Base-by-base conservation (phyloP, 1,140 invertebrate genomes). In the Heliconius hewitsoni region DNA sequence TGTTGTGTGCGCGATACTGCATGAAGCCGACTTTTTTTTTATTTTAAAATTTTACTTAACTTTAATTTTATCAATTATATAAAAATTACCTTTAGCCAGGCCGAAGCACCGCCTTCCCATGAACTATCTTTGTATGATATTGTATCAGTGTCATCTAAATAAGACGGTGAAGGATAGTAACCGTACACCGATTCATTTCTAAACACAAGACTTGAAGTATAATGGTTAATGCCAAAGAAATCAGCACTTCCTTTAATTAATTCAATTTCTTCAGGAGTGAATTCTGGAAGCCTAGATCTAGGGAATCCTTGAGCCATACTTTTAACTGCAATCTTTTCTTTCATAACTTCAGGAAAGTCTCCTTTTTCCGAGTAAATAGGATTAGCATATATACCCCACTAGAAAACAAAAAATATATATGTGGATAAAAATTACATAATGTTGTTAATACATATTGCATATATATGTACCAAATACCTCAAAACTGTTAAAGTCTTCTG, bases 141-240 rank as follows among this genome's bases (percentile, higher is more conserved):
- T 23, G 23, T n/a, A 13, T 66, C 23, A 27, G 23, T 30, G 57
- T 66, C 57, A 66, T 66, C 57, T 27, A 66, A 66, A 13, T 13
- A 66, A 11, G 57, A 66, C 13, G 57, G 57, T 11, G 57, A 66
- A 13, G 57, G n/a, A 27, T 66, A 4, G 23, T 27, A 66, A 1
- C 57, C 57, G 13, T 27, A 4, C 23, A 66, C 57, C 0, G 57
- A 66, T 66, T 66, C 57, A 27, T 66, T 66, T 30, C 57, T 80
- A 84, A 9, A 88, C 89, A 19, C 87, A 85, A 39, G 76, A 52
- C 13, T 72, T 78, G 66, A 85, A 78, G 27, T 52, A 60, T 96
- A 96, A 76, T 95, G 92, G 78, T 96, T 96, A 1, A 96, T 83
- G 37, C 96, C 96, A 74, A 96, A 95, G 89, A 96, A 96, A 82